These are phyloP conservation scores for Aurelia coerulea DNA, from an alignment of 30 jellyfish, hydroid and myxozoan species.

Conservation along the genomic window DNA sequence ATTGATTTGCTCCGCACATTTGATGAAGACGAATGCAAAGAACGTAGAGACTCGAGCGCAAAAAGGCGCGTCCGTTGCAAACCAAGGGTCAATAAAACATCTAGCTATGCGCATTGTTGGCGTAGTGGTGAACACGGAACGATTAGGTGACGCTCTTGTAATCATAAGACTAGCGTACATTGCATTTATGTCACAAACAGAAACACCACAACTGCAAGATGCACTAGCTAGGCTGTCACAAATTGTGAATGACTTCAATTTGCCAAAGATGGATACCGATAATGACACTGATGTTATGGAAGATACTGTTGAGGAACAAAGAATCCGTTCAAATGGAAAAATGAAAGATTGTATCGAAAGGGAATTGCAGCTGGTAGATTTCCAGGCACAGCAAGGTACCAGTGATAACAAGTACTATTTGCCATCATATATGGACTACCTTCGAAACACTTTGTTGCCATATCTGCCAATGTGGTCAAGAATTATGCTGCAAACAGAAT, in stretches of 20 bases:
- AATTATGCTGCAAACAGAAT: conserved; percentile 6
- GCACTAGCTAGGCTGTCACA: background rate
- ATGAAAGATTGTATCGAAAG: too few relatives aligned
- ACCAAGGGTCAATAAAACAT: background rate
- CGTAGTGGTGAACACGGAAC: background rate
- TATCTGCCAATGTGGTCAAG: too few relatives aligned
- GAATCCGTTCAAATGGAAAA: too few relatives aligned
- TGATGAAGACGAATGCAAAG: conserved; percentile 8
- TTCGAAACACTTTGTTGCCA: too few relatives aligned
- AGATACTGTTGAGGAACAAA: too few relatives aligned
- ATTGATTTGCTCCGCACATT: conserved; percentile 8
- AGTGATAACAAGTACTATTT: background rate
- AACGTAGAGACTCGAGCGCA: background rate
- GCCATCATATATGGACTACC: too few relatives aligned
- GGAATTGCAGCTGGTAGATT: too few relatives aligned
- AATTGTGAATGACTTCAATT: background rate
- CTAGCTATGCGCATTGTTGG: background rate
- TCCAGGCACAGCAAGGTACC: too few relatives aligned
- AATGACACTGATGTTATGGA: too few relatives aligned
- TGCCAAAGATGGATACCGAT: too few relatives aligned
- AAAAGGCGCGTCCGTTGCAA: background rate
- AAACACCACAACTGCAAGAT: background rate
- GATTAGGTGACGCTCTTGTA: background rate
- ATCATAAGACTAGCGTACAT: background rate
- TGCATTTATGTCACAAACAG: background rate